Percentiles rank a stretch among this genome's conserved stretches.
These are phyloP conservation scores for Hippotragus niger DNA, from an alignment of 2,113 vertebrate genomes.

Conservation along the genomic window DNA sequence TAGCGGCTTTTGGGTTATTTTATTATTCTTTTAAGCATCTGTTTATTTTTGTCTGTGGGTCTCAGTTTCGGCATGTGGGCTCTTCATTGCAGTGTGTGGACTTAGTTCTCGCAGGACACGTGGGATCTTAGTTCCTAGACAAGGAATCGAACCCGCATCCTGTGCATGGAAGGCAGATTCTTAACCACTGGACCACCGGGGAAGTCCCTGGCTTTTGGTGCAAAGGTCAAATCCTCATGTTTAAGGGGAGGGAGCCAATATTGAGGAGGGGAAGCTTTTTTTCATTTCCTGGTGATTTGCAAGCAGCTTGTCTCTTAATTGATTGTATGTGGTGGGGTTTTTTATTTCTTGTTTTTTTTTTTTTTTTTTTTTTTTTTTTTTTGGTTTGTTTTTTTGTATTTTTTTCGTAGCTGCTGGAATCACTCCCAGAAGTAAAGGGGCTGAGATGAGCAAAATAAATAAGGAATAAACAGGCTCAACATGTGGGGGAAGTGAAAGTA, in stretches of 20 bases:
- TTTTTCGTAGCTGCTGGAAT: conserved; percentile 21
- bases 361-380: neutral
- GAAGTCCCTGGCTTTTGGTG: neutral
- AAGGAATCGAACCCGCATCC: neutral
- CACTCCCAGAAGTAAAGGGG: conserved; percentile 61
- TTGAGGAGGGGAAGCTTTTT: neutral
- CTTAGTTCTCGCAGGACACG: neutral
- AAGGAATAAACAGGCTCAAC: conserved; percentile 25
- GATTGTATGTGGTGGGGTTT: neutral
- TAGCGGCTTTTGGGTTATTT: neutral
- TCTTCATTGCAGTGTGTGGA: neutral
- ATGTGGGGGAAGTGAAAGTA: neutral
- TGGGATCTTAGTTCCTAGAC: neutral
- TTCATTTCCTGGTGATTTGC: neutral
- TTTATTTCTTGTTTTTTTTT: neutral
- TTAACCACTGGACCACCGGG: neutral
- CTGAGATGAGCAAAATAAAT: conserved; percentile 59
- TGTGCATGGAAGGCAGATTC: neutral
- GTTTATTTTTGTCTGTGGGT: neutral
- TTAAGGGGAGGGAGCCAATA: neutral
- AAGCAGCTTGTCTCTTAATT: conserved; percentile 42
- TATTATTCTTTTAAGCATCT: neutral
- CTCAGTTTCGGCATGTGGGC: neutral
- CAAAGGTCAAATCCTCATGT: neutral
- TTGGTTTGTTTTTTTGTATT: neutral